A percentile compares a stretch with the other conserved stretches of the same genome.
phyloP scores from a whole-genome alignment of 1,140 invertebrate species.

The Aphelinus certus region DNA sequence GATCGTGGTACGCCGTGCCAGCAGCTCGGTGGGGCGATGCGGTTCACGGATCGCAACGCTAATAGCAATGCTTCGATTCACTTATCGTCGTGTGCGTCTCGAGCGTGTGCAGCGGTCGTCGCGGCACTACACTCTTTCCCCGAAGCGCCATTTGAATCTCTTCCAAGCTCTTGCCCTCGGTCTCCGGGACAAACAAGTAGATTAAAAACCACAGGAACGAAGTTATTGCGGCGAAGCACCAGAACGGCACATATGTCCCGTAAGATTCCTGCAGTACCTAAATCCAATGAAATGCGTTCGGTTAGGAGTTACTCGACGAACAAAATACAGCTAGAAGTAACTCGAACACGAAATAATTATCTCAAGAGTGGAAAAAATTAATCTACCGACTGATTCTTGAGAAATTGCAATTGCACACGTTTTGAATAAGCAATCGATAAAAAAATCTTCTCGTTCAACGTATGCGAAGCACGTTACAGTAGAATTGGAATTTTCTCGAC shows the following conservation, averaged over 20 bases:
- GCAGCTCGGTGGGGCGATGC: not conserved
- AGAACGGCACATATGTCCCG: conserved; percentile 68
- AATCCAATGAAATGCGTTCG: conserved; percentile 9
- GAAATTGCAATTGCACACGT: too few relatives aligned
- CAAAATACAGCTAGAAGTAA: too few relatives aligned
- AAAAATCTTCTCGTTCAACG: too few relatives aligned
- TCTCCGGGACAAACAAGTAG: conserved; percentile 71
- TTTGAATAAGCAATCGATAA: too few relatives aligned
- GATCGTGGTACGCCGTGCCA: not conserved
- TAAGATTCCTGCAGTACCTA: conserved; percentile 59
- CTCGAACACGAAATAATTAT: too few relatives aligned
- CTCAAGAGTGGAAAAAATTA: too few relatives aligned
- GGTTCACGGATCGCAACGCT: conserved; percentile 32
- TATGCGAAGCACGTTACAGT: too few relatives aligned
- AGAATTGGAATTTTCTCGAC: too few relatives aligned
- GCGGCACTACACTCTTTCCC: conserved; percentile 34
- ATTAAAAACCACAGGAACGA: conserved; percentile 67
- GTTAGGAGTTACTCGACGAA: too few relatives aligned
- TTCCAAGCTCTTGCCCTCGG: conserved; percentile 72
- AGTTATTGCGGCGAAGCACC: conserved; percentile 68
- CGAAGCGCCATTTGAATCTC: conserved; percentile 66
- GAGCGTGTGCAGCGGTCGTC: conserved; percentile 8
- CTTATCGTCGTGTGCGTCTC: conserved; percentile 13
- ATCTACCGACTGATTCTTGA: too few relatives aligned
- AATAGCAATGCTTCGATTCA: conserved; percentile 37